Conservation (phyloP, 2,888 invertebrate genomes). For the Drosophila testacea region DNA sequence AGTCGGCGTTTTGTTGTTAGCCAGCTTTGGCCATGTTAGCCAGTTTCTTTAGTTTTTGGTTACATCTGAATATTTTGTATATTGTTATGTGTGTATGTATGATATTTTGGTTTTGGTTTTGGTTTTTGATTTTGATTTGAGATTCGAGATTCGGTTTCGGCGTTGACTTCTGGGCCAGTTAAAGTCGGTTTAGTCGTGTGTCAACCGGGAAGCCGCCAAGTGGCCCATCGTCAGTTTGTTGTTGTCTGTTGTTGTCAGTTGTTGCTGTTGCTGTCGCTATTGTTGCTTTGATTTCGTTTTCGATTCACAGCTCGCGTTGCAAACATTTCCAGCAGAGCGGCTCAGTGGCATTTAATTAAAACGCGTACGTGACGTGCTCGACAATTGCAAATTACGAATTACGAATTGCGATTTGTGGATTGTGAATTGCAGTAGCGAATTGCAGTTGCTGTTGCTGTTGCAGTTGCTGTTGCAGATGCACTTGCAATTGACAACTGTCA, state of each 20-base stretch:
- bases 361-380: conserved; percentile 70
- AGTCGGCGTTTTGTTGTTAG: conserved; percentile 29
- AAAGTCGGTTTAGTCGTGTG: conserved; percentile 81
- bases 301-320: conserved; percentile 29
- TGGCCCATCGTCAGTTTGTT: conserved; percentile 46
- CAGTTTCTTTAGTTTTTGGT: conserved; percentile 75
- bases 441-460: conserved; percentile 23
- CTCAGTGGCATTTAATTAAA: conserved; percentile 66
- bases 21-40: conserved; percentile 28
- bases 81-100: conserved; percentile 32
- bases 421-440: conserved; percentile 28
- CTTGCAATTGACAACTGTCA: conserved; percentile 28
- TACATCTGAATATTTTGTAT: conserved; percentile 66
- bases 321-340: conserved; percentile 42
- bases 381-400: conserved; percentile 37
- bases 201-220: conserved; percentile 81
- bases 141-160: conserved; percentile 21
- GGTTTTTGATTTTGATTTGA: conserved; percentile 36
- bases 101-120: conserved; percentile 19
- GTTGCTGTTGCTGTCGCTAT: conserved; percentile 13
- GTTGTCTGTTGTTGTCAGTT: conserved; percentile 4
- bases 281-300: conserved; percentile 48
- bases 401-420: background rate
- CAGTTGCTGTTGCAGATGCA: conserved; percentile 15
- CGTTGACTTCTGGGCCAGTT: conserved; percentile 57